Evolutionary conservation across 2,797 vertebrate species (phyloP), one percentile per base, ranked within the genome.

Genomic region (Pempheris klunzingeri): DNA sequence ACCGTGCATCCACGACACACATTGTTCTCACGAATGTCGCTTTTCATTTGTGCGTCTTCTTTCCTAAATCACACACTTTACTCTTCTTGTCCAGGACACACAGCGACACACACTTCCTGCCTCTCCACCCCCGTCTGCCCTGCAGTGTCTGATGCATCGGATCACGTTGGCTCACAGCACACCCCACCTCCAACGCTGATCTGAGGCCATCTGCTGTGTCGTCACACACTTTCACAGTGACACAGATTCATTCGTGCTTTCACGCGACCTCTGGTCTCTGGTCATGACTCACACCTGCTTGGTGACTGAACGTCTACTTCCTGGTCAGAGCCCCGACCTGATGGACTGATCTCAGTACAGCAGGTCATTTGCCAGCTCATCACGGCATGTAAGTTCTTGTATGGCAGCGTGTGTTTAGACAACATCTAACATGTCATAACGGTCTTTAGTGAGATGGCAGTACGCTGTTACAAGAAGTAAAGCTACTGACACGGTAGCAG

Each of bases 171-270:
- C 61, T 20, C 26, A 20, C 55, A 15, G 52, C 74, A 6, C 66
- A 41, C 14, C 28, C 38, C 64, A 22, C 71, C 44, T 44, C 22
- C 32, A 50, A 57, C 57, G 1, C 28, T 39, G 62, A 61, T 63
- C 59, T 44, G 26, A 38, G 66, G 13, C 62, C 78, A 58, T 53
- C 65, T 80, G 64, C 26, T n/a, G 6, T 1, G n/a, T 17, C 1
- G 36, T 32, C 24, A 14, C 34, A 24, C 24, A 28, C 24, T 50
- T 65, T 58, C 52, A 28, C 32, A 32, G 24, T 26, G 20, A 49
- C 58, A 49, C n/a, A n/a, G n/a, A n/a, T n/a, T n/a, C n/a, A n/a
- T n/a, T n/a, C n/a, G n/a, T n/a, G n/a, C n/a, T n/a, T n/a, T n/a
- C n/a, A n/a, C n/a, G n/a, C n/a, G n/a, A n/a, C n/a, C n/a, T n/a